Evolutionary conservation across 1,140 invertebrate species (phyloP).

Genomic region (Bathynomus jamesi): DNA sequence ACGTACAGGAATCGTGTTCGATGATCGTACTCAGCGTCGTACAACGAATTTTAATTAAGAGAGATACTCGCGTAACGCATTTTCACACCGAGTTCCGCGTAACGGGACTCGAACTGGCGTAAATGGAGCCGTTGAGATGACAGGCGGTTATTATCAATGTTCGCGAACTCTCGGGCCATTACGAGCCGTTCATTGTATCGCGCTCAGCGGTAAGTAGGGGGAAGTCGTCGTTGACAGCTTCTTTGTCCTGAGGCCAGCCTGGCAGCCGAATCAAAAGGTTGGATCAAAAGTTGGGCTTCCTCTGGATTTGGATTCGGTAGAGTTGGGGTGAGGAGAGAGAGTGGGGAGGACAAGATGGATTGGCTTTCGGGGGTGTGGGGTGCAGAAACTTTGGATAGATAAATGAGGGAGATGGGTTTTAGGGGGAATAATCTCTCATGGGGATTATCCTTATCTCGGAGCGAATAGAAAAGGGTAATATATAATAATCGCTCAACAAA

Average conservation of each 20-base stretch:
- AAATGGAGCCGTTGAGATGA: constrained; percentile 33
- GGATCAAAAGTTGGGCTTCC: not conserved
- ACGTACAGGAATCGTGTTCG: too few species aligned
- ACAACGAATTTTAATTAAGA: too few species aligned
- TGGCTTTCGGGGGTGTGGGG: not conserved
- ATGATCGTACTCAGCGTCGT: too few species aligned
- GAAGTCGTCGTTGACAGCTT: constrained; percentile 20
- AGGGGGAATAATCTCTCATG: not conserved
- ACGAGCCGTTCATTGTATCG: constrained; percentile 17
- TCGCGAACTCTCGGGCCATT: constrained; percentile 28
- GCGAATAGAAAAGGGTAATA: not conserved
- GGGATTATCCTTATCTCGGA: not conserved
- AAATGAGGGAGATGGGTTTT: not conserved
- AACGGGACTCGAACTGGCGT: constrained; percentile 7
- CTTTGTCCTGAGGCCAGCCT: constrained; percentile 4
- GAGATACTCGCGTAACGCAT: too few species aligned
- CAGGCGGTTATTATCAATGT: constrained; percentile 33
- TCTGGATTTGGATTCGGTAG: not conserved
- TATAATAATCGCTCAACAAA: not conserved
- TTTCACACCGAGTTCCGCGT: not conserved
- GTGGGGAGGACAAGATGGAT: not conserved
- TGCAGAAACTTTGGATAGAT: not conserved
- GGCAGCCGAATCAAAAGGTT: not conserved
- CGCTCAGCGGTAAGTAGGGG: constrained; percentile 21
- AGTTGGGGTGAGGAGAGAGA: not conserved